Evolutionary conservation across 2,888 invertebrate species (phyloP).

Genomic region (Dasysyrphus albostriatus): DNA sequence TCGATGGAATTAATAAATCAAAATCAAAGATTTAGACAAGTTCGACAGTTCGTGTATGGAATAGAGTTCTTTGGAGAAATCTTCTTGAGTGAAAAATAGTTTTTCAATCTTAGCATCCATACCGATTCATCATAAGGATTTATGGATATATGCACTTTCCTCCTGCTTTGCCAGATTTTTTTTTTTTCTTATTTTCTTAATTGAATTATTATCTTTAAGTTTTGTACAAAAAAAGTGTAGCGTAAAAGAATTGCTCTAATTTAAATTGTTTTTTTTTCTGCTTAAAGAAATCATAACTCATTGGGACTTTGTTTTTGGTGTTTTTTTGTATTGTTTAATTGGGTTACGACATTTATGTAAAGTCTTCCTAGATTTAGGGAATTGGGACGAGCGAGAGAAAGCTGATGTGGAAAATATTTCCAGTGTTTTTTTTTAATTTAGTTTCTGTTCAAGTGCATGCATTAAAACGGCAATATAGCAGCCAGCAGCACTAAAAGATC

Average conservation of each 20-base stretch:
- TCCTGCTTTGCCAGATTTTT: constrained; percentile 12
- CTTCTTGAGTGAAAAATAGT: constrained; percentile 62
- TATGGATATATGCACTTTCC: constrained; percentile 42
- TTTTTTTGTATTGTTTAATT: constrained; percentile 49
- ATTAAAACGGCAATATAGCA: too few relatives aligned
- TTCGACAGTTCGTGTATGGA: constrained; percentile 63
- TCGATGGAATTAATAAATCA: constrained; percentile 66
- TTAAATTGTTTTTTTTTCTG: constrained; percentile 21
- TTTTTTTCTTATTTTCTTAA: constrained; percentile 23
- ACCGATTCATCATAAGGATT: constrained; percentile 62
- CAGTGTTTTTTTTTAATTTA: constrained; percentile 49
- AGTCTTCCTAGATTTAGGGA: not conserved
- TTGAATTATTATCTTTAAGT: constrained; percentile 41
- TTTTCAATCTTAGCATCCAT: constrained; percentile 46
- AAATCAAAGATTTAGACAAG: constrained; percentile 65
- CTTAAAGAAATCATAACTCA: constrained; percentile 19
- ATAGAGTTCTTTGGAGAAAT: constrained; percentile 23
- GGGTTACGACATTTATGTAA: constrained; percentile 41
- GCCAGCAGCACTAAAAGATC: not conserved
- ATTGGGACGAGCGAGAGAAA: constrained; percentile 15
- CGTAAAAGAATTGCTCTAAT: constrained; percentile 3
- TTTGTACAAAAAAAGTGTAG: not conserved
- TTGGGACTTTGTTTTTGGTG: constrained; percentile 15
- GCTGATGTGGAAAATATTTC: constrained; percentile 48
- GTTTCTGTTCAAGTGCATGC: constrained; percentile 50